These are phyloP conservation scores for Athripsodes cinereus DNA, from an alignment of 2,888 invertebrate species.

Conservation along the genomic window DNA sequence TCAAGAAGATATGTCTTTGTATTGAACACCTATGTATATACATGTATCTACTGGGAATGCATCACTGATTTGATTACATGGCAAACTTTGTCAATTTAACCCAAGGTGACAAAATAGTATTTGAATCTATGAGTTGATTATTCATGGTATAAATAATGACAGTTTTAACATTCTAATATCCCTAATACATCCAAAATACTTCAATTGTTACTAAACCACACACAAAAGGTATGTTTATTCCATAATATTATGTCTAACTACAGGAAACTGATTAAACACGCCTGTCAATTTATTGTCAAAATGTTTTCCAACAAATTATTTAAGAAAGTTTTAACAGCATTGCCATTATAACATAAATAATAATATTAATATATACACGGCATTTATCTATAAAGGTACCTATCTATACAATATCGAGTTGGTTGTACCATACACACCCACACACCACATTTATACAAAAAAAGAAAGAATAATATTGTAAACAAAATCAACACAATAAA, in stretches of 20 bases:
- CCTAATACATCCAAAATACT: neutral
- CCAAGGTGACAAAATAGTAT: neutral
- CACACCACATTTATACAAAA: neutral
- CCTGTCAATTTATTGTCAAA: slow-evolving; percentile 1
- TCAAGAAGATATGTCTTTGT: too few relatives aligned
- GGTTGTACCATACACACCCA: neutral
- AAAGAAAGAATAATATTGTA: neutral
- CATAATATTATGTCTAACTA: neutral
- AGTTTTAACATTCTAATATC: neutral
- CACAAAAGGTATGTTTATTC: neutral
- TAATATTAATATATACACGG: too few relatives aligned
- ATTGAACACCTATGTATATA: too few relatives aligned
- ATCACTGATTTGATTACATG: neutral
- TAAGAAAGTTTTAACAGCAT: neutral
- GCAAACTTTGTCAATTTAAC: neutral
- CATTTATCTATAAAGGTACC: neutral
- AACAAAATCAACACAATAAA: neutral
- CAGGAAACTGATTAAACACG: slow-evolving; percentile 1
- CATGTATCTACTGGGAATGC: too few relatives aligned
- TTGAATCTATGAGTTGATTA: neutral
- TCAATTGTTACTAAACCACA: neutral
- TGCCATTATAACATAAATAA: neutral
- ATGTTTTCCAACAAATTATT: slow-evolving; percentile 1
- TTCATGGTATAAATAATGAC: neutral
- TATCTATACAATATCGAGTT: neutral